phyloP scores from a whole-genome alignment of 2,888 invertebrate genomes.

The Idaea dimidiata region DNA sequence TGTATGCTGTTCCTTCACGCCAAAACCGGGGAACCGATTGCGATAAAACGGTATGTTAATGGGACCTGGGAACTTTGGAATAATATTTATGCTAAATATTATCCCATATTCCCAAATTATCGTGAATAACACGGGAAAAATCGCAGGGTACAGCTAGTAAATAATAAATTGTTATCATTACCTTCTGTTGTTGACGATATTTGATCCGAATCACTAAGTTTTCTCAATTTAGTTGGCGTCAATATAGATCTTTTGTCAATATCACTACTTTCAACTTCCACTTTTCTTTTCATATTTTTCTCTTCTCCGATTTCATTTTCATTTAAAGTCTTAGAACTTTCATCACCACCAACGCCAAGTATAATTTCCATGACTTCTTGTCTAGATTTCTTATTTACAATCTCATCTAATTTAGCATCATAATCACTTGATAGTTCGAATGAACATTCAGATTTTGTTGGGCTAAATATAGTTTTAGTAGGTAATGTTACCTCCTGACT shows the following conservation, averaged over 20 bases:
- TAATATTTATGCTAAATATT: too few relatives aligned
- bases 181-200: slow-evolving; percentile 73
- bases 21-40: too few relatives aligned
- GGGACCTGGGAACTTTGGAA: too few relatives aligned
- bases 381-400: slow-evolving; percentile 68
- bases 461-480: slow-evolving; percentile 58
- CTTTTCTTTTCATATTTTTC: slow-evolving; percentile 53
- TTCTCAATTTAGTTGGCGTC: slow-evolving; percentile 62
- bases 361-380: slow-evolving; percentile 78
- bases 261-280: slow-evolving; percentile 50
- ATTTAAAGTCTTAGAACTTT: slow-evolving; percentile 10
- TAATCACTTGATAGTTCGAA: slow-evolving; percentile 71
- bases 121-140: too few relatives aligned
- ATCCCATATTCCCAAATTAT: too few relatives aligned
- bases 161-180: slow-evolving; percentile 30
- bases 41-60: too few relatives aligned
- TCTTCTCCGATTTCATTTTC: slow-evolving; percentile 1
- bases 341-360: slow-evolving; percentile 59
- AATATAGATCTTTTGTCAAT: slow-evolving; percentile 63
- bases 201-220: slow-evolving; percentile 64
- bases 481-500: slow-evolving; percentile 60
- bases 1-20: too few relatives aligned
- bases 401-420: slow-evolving; percentile 68
- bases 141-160: neutral
- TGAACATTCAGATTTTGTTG: slow-evolving; percentile 69